Conservation (phyloP, 2,888 invertebrate species). For the Drosophila testacea region DNA sequence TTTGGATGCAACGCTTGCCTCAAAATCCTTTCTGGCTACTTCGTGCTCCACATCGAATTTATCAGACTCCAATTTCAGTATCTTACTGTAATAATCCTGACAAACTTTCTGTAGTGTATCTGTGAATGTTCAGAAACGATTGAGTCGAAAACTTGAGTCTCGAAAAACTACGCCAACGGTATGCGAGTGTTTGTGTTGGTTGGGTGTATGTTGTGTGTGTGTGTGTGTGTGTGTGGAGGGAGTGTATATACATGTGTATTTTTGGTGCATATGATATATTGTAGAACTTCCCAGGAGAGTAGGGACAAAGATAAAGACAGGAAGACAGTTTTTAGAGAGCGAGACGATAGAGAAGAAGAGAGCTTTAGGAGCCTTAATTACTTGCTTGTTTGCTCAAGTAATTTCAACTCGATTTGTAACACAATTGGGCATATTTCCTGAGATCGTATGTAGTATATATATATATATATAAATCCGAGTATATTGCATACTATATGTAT, state of each 20-base stretch:
- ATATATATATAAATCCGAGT: constrained; percentile 33
- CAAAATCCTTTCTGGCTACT: constrained; percentile 97
- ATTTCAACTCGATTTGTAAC: not conserved
- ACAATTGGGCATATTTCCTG: not conserved
- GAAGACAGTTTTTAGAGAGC: constrained; percentile 5
- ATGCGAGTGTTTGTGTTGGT: constrained; percentile 25
- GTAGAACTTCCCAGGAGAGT: constrained; percentile 31
- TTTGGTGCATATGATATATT: constrained; percentile 31
- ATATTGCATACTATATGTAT: constrained; percentile 27
- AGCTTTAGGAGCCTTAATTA: constrained; percentile 15
- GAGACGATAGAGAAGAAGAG: constrained; percentile 3
- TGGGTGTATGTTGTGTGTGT: constrained; percentile 24
- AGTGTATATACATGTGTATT: constrained; percentile 1
- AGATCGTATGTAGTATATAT: constrained; percentile 22
- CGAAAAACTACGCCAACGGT: constrained; percentile 20
- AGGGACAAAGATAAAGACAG: not conserved
- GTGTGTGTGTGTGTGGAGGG: constrained; percentile 1
- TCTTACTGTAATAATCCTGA: constrained; percentile 84
- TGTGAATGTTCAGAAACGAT: constrained; percentile 68
- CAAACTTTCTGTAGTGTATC: constrained; percentile 83
- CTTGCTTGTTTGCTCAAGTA: constrained; percentile 1
- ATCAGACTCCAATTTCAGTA: constrained; percentile 86
- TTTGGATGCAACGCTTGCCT: constrained; percentile 89
- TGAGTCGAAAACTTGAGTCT: constrained; percentile 27
- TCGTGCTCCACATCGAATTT: constrained; percentile 99